Percentiles rank a stretch among this genome's conserved stretches.
These are phyloP conservation scores for Dendrophyllia cribrosa DNA, from an alignment of 64 coral and sea anemone species.

Conservation along the genomic window DNA sequence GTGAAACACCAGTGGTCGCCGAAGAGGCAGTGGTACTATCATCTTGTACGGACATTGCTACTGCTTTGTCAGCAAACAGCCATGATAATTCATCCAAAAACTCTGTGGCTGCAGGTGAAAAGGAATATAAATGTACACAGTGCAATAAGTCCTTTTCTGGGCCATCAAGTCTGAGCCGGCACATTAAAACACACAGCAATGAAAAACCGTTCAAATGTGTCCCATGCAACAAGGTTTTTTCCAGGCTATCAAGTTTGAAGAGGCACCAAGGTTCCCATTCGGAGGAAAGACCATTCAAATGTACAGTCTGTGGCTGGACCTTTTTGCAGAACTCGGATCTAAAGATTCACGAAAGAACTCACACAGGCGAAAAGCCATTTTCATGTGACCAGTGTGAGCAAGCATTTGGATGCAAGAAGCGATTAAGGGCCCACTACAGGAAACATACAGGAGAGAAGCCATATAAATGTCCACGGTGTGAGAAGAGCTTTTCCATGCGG, in stretches of 20 bases:
- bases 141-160: conserved; percentile 32
- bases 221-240: conserved; percentile 18
- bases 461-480: conserved; percentile 36
- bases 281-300: conserved; percentile 45
- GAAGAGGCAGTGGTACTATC: background rate
- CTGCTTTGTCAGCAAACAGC: background rate
- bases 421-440: conserved; percentile 12
- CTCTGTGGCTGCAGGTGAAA: background rate
- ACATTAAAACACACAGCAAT: conserved; percentile 48
- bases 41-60: no score
- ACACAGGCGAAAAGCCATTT: conserved; percentile 66
- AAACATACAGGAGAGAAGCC: conserved; percentile 60
- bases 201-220: conserved; percentile 19
- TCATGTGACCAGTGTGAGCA: conserved; percentile 35
- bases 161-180: conserved; percentile 1
- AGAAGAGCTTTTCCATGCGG: conserved; percentile 27
- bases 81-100: background rate
- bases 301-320: conserved; percentile 18
- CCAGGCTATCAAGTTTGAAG: conserved; percentile 10
- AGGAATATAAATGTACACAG: background rate
- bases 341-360: conserved; percentile 54
- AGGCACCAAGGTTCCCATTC: conserved; percentile 30
- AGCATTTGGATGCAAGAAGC: conserved; percentile 34
- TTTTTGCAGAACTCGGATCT: conserved; percentile 42
- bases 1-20: background rate